Evolutionary conservation across 2,888 invertebrate species (phyloP).

Genomic region (Chrysodeixis includens): DNA sequence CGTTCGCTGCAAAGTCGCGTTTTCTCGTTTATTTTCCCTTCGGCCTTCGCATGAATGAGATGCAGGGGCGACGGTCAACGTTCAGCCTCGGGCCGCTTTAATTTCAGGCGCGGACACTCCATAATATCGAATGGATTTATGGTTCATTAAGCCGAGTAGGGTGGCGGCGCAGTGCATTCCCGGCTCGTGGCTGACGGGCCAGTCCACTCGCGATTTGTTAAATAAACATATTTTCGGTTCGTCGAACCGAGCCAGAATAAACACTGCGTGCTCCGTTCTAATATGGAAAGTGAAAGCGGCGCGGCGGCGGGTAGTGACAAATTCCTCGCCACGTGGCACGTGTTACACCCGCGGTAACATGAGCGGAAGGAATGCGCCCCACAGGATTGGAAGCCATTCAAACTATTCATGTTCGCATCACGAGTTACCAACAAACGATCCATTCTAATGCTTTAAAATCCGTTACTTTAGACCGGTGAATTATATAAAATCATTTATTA

Average conservation of each 20-base stretch:
- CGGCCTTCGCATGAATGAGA: slow-evolving; percentile 86
- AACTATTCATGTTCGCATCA: slow-evolving; percentile 58
- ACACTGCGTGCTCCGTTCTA: slow-evolving; percentile 63
- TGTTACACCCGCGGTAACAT: slow-evolving; percentile 64
- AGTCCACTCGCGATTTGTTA: slow-evolving; percentile 66
- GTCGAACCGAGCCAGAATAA: slow-evolving; percentile 75
- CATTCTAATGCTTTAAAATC: slow-evolving; percentile 26
- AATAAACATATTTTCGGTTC: slow-evolving; percentile 74
- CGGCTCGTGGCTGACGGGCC: slow-evolving; percentile 50
- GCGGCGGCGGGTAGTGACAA: slow-evolving; percentile 67
- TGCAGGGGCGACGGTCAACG: slow-evolving; percentile 74
- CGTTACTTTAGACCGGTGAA: slow-evolving; percentile 16
- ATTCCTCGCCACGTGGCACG: slow-evolving; percentile 71
- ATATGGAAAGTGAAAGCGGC: slow-evolving; percentile 79
- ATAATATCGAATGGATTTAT: slow-evolving; percentile 80
- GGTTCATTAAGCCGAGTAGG: slow-evolving; percentile 73
- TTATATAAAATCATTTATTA: slow-evolving; percentile 38
- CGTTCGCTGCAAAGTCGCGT: slow-evolving; percentile 60
- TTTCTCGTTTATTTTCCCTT: slow-evolving; percentile 76
- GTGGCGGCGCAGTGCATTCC: slow-evolving; percentile 53
- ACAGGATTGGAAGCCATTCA: slow-evolving; percentile 65
- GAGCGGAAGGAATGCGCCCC: slow-evolving; percentile 71
- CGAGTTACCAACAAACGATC: slow-evolving; percentile 48
- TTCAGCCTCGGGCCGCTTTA: slow-evolving; percentile 59
- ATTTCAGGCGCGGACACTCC: slow-evolving; percentile 71